These are phyloP conservation scores for Apodemia zela DNA, from an alignment of 2,888 invertebrate species.

Conservation along the genomic window DNA sequence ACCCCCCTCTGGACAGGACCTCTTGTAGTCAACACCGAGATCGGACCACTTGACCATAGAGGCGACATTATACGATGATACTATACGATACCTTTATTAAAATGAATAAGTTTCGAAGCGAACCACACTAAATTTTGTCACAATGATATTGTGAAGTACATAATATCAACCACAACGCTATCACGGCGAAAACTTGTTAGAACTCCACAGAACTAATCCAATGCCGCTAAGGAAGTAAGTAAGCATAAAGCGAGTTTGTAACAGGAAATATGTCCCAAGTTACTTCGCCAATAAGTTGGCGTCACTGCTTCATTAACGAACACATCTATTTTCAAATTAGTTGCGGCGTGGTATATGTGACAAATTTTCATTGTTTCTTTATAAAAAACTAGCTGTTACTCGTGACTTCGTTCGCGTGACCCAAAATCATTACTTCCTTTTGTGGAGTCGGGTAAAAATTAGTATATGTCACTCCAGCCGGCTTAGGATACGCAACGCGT, in stretches of 20 bases:
- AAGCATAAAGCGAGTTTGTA: slow-evolving; percentile 45
- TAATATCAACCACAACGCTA: slow-evolving; percentile 26
- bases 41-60: too few species aligned
- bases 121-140: slow-evolving; percentile 1
- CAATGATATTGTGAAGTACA: slow-evolving; percentile 5
- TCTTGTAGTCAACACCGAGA: too few species aligned
- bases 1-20: too few species aligned
- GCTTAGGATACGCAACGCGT: too few species aligned
- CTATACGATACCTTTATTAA: too few species aligned
- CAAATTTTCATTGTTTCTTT: too few species aligned
- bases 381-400: too few species aligned
- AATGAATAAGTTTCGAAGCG: slow-evolving; percentile 23
- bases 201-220: slow-evolving; percentile 42
- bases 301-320: slow-evolving; percentile 8
- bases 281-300: slow-evolving; percentile 14
- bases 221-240: slow-evolving; percentile 44
- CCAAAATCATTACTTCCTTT: too few species aligned
- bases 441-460: too few species aligned
- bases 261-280: slow-evolving; percentile 37
- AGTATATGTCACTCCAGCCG: too few species aligned
- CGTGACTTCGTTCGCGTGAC: too few species aligned
- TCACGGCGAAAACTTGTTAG: slow-evolving; percentile 41
- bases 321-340: slow-evolving; percentile 4
- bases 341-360: neutral
- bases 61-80: too few species aligned